Conservation (phyloP, 2,888 invertebrate species). For the Germaria angustata region DNA sequence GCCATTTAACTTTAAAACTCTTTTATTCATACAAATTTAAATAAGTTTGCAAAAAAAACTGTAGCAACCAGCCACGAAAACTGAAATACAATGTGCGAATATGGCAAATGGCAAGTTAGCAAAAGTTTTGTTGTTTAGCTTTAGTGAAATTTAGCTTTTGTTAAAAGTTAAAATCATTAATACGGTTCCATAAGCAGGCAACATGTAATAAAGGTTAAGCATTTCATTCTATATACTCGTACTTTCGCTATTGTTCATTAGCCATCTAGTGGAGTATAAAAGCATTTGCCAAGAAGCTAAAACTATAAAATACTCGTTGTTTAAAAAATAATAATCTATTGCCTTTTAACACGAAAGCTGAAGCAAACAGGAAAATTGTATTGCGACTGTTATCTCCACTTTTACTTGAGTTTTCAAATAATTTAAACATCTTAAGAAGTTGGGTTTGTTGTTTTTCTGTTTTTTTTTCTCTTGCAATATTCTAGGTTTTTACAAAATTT, state of each 20-base stretch:
- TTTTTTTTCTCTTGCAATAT: neutral
- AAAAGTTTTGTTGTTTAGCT: neutral
- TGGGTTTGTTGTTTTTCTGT: neutral
- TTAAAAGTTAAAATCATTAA: constrained; percentile 43
- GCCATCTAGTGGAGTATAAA: neutral
- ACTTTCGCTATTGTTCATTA: constrained; percentile 31
- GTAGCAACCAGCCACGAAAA: neutral
- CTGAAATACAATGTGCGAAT: constrained; percentile 42
- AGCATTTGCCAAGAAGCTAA: neutral
- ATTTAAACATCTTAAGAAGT: neutral
- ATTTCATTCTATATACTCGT: neutral
- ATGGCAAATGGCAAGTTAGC: constrained; percentile 11
- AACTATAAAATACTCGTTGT: neutral
- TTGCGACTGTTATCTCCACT: neutral
- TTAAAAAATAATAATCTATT: constrained; percentile 19
- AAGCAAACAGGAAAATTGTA: constrained; percentile 10
- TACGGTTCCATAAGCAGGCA: constrained; percentile 41
- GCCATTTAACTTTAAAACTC: constrained; percentile 2
- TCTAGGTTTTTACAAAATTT: too few relatives aligned
- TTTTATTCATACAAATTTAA: neutral
- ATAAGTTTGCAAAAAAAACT: neutral
- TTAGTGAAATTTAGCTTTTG: constrained; percentile 28
- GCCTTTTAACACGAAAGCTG: constrained; percentile 14
- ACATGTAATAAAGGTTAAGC: constrained; percentile 30
- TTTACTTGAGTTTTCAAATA: neutral